Evolutionary conservation across 2,113 vertebrate genomes (phyloP).

Genomic region (Dasypus novemcinctus): DNA sequence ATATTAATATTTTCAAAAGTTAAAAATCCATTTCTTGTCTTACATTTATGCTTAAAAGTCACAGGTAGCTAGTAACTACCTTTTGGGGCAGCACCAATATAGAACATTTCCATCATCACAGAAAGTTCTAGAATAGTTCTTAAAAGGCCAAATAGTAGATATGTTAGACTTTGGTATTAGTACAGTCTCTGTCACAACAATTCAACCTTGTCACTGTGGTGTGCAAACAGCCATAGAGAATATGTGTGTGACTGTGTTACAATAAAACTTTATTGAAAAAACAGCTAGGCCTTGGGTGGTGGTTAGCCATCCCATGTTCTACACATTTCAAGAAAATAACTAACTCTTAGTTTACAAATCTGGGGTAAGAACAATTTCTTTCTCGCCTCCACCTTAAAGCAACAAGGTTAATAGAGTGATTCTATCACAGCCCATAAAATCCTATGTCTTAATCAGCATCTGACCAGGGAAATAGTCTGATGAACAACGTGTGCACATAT

Average conservation of each 20-base stretch:
- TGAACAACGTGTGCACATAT: slow-evolving; percentile 34
- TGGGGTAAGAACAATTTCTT: not conserved
- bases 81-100: not conserved
- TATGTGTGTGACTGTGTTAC: not conserved
- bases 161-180: not conserved
- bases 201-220: not conserved
- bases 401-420: slow-evolving; percentile 77
- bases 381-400: slow-evolving; percentile 29
- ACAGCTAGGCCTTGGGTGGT: not conserved
- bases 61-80: not conserved
- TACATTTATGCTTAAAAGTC: not conserved
- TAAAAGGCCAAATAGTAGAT: not conserved
- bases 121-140: not conserved
- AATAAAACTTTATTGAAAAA: not conserved
- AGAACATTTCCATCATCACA: slow-evolving; percentile 9
- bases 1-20: not conserved
- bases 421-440: slow-evolving; percentile 77
- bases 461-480: slow-evolving; percentile 55
- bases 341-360: slow-evolving; percentile 28
- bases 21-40: not conserved
- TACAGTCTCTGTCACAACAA: not conserved
- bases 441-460: slow-evolving; percentile 74
- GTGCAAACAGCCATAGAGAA: not conserved
- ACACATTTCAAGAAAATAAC: slow-evolving; percentile 14
- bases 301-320: not conserved